phyloP scores from a whole-genome alignment of 2,113 vertebrate species.

The Solea solea region DNA sequence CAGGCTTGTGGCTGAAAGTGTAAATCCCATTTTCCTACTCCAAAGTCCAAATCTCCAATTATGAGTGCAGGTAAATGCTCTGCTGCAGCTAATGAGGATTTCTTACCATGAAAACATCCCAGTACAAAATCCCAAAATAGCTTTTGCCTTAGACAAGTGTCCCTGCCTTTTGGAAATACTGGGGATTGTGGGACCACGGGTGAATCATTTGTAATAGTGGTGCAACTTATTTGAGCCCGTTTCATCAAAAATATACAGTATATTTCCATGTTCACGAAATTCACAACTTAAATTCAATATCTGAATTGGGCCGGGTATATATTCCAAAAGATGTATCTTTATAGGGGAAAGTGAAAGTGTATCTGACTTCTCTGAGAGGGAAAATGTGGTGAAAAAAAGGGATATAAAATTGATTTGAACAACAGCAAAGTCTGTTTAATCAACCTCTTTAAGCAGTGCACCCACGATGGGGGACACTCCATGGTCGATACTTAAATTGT shows the following conservation, averaged over 20 bases:
- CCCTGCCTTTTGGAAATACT: not conserved
- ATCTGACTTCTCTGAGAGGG: constrained; percentile 22
- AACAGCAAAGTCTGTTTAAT: constrained; percentile 55
- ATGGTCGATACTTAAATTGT: constrained; percentile 58
- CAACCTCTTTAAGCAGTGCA: constrained; percentile 57
- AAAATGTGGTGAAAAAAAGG: not conserved
- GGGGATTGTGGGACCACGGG: not conserved
- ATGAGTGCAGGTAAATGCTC: constrained; percentile 31
- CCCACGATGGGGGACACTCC: constrained; percentile 19
- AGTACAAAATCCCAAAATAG: not conserved
- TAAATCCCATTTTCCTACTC: constrained; percentile 15
- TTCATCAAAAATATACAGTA: too few species aligned
- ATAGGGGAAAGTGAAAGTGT: constrained; percentile 15
- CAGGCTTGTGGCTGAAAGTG: constrained; percentile 6
- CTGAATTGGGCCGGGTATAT: not conserved
- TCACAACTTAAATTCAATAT: too few species aligned
- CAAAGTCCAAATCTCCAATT: constrained; percentile 31
- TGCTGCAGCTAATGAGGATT: constrained; percentile 40
- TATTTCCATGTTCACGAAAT: too few species aligned
- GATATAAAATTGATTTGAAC: constrained; percentile 52
- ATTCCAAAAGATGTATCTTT: constrained; percentile 13
- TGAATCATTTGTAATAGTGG: too few species aligned
- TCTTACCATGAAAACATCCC: constrained; percentile 9
- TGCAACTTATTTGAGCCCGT: too few species aligned
- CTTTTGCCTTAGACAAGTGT: not conserved